A percentile compares a stretch with the other conserved stretches of the same genome.
These are phyloP conservation scores for Malthinus flaveolus DNA, from an alignment of 2,888 invertebrate genomes.

Conservation along the genomic window DNA sequence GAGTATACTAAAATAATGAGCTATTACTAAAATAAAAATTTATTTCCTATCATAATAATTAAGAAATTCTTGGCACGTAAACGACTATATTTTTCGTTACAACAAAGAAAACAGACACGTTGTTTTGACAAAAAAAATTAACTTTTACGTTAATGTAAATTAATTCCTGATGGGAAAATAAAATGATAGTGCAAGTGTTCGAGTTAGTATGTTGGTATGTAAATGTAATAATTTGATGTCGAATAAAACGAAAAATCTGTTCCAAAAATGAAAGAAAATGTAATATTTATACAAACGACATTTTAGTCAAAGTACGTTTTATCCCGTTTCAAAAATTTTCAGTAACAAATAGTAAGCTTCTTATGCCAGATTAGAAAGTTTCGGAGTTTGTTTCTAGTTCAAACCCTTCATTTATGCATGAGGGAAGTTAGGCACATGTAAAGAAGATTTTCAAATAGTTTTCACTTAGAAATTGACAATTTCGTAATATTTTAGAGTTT, in stretches of 20 bases:
- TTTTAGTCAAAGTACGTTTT: neutral
- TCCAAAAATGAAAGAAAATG: neutral
- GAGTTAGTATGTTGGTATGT: neutral
- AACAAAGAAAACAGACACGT: neutral
- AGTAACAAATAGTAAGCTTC: slow-evolving; percentile 8
- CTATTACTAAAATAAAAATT: too few relatives aligned
- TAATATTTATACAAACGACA: slow-evolving; percentile 5
- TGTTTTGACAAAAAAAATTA: neutral
- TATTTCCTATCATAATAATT: neutral
- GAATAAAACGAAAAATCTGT: neutral
- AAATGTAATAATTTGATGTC: neutral
- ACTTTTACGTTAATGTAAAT: too few relatives aligned
- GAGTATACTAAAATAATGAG: too few relatives aligned
- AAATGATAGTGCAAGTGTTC: too few relatives aligned
- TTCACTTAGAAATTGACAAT: neutral
- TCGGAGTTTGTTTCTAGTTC: slow-evolving; percentile 9
- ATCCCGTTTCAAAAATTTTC: slow-evolving; percentile 13
- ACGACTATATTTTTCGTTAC: neutral
- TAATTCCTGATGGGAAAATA: too few relatives aligned
- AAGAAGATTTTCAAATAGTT: slow-evolving; percentile 1
- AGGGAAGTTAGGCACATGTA: neutral
- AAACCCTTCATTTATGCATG: slow-evolving; percentile 3
- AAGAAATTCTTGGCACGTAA: neutral
- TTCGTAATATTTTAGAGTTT: neutral
- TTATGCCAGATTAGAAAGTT: slow-evolving; percentile 15